Evolutionary conservation across 2,888 invertebrate genomes (phyloP), one percentile per base, ranked within the genome.

Genomic region (Theretra japonica): DNA sequence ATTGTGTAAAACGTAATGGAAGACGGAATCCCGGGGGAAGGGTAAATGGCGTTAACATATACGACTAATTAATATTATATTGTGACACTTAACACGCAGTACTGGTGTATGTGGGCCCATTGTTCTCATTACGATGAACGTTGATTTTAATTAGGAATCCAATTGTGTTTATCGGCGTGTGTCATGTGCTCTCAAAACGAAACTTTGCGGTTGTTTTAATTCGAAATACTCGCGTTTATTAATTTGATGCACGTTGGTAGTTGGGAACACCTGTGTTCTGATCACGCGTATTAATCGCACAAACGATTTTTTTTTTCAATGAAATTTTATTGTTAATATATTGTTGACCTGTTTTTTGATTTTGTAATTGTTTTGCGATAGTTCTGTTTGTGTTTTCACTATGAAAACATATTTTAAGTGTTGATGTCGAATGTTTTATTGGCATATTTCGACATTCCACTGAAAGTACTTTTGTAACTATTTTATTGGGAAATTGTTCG

Each of bases 21-120:
- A n/a, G 60, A 19, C 30, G 30, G 30, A 60, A 48, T 23, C 17
- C 15, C 23, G 65, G 2, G 23, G 21, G 41, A 48, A 62, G 21
- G 15, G 23, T 65, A 48, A 65, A 48, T 23, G 65, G 48, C 48
- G 65, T 65, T 48, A 65, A 65, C 65, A n/a, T 2, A 30, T 65
- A 23, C 25, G 56, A 25, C 33, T 33, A 71, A 56, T 56, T 65
- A 65, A 65, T 23, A 57, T 71, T 56, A 57, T 65, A 69, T 68
- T 19, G 30, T 59, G 59, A 58, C 48, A 59, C 50, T 72, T 59
- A 48, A 72, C 6, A 53, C 53, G 81, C 79, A 74, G 75, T 77
- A 81, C 86, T 82, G 79, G 80, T 80, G 79, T 81, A 86, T 83
- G 80, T 82, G 83, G 83, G 86, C 70, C 77, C 73, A 84, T 87